Conservation (phyloP, 2,113 vertebrate species). For the Bos javanicus region DNA sequence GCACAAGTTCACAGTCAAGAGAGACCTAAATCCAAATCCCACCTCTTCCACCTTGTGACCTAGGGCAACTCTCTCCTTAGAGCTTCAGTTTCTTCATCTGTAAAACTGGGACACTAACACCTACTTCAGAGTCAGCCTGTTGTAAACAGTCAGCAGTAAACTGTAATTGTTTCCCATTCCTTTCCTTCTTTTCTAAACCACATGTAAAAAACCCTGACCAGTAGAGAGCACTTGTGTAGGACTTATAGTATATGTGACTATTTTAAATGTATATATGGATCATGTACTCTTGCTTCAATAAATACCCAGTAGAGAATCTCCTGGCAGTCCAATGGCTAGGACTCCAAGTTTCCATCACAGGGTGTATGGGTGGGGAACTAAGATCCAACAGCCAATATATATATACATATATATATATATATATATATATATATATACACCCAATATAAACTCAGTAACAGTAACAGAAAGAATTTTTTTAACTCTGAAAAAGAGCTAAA, state of each 20-base stretch:
- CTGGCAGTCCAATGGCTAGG: neutral
- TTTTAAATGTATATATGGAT: neutral
- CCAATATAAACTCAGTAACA: neutral
- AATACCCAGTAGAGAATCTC: neutral
- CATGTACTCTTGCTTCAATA: neutral
- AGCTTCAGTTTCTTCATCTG: no score
- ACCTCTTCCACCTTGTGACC: no score
- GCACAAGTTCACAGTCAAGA: no score
- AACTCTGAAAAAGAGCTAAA: neutral
- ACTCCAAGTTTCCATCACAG: neutral
- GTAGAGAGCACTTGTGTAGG: neutral
- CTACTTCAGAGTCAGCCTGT: no score
- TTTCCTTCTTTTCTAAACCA: neutral
- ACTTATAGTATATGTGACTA: neutral
- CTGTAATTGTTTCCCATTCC: neutral
- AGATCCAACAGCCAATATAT: neutral
- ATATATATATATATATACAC: no score
- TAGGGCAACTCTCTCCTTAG: no score
- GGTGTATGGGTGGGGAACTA: neutral
- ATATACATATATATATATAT: no score
- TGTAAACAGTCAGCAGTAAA: neutral
- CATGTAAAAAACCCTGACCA: neutral
- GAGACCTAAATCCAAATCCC: no score
- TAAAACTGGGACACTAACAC: no score
- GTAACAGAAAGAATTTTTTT: neutral